phyloP scores from a whole-genome alignment of 2,113 vertebrate species.

The Lophochroa leadbeateri region DNA sequence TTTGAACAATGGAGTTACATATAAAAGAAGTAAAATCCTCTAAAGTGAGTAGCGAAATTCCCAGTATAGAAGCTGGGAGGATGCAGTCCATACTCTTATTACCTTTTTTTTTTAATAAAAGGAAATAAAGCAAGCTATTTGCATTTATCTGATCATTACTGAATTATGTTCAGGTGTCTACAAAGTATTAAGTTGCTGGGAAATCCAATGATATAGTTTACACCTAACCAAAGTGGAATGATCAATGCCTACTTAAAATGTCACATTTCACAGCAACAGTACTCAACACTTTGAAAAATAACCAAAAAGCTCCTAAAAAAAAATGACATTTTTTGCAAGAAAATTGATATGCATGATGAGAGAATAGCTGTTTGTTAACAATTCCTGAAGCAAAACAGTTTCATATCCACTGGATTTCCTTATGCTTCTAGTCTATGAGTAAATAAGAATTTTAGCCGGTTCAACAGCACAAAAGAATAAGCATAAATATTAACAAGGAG shows the following conservation, averaged over 20 bases:
- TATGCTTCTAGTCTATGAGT: background rate
- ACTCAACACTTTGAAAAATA: background rate
- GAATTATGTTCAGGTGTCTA: background rate
- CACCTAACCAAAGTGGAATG: background rate
- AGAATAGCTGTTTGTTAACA: background rate
- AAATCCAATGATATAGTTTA: background rate
- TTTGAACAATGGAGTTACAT: background rate
- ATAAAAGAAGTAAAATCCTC: background rate
- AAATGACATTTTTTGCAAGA: background rate
- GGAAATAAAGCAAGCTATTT: background rate
- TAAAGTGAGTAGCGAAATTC: background rate
- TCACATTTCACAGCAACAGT: background rate
- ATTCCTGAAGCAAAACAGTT: background rate
- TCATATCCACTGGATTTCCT: background rate
- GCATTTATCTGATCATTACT: background rate
- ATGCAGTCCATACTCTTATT: background rate
- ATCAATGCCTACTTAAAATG: background rate
- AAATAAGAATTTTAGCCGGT: background rate
- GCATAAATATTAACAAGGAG: background rate
- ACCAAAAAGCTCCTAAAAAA: background rate
- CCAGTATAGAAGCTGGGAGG: background rate
- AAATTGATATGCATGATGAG: background rate
- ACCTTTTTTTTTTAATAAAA: background rate
- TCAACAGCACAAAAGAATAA: background rate
- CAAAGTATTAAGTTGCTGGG: background rate